Percentiles rank a stretch among this genome's conserved stretches.
phyloP scores from a whole-genome alignment of 2,113 vertebrate genomes.

The Stigmatopora argus region DNA sequence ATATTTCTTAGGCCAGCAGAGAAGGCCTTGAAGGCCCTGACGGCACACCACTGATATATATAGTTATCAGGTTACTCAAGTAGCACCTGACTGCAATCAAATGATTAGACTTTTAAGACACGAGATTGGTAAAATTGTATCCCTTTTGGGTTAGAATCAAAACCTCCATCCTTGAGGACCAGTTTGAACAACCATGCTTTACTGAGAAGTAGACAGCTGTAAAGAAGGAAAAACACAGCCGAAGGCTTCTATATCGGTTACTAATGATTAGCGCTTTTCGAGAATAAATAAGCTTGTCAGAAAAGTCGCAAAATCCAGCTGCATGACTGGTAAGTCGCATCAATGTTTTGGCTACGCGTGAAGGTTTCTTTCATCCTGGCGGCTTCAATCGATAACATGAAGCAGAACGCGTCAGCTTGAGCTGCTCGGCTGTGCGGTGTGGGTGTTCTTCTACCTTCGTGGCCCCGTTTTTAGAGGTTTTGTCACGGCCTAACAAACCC shows the following conservation, averaged over 20 bases:
- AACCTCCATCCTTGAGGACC: no score
- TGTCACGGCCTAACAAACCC: constrained; percentile 62
- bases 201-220: constrained; percentile 34
- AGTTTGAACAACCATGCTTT: constrained; percentile 25
- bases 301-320: not conserved
- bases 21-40: no score
- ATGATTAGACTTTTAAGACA: no score
- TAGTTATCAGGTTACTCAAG: no score
- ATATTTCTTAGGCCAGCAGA: no score
- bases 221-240: constrained; percentile 30
- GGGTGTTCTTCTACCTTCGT: constrained; percentile 33
- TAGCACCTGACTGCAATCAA: no score
- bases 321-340: not conserved
- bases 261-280: not conserved
- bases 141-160: no score
- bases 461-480: constrained; percentile 45
- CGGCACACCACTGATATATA: no score
- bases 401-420: constrained; percentile 9
- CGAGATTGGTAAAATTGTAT: no score
- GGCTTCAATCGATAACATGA: constrained; percentile 20
- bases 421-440: constrained; percentile 25
- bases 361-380: constrained; percentile 2
- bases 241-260: not conserved
- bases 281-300: not conserved
- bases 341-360: not conserved